Base-by-base conservation (phyloP, 2,888 invertebrate genomes). In the Argyresthia goedartella region DNA sequence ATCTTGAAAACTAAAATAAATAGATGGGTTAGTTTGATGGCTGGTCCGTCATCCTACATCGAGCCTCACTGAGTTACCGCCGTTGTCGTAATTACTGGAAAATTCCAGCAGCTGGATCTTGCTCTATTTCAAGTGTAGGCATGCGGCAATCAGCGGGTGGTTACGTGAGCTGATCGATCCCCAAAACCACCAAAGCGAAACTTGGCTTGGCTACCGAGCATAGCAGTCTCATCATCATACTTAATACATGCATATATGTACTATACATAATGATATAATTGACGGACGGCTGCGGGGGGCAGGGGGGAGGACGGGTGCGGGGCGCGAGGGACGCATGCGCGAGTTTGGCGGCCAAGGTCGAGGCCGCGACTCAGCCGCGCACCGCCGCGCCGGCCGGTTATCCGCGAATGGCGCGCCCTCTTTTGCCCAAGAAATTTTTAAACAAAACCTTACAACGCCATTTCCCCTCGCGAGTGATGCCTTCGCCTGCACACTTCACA, bases 181-280 rank as follows among this genome's bases (percentile, higher is more conserved):
- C 25, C 25, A 25, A 25, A 25, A 4, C 25, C 50, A 51, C 42
- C 53, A 33, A 43, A 53, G 50, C 50, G 50, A 41, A 43, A 51
- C 51, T 35, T 48, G 47, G 50, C 51, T 35, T 48, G 47, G 50
- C 46, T 25, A 34, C 33, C 33, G 33, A 13, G 11, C 48, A 35
- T 14, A 11, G 9, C 43, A 43, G 13, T 15, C 50, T 25, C 44
- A 44, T 43, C 52, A 14, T 45, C 50, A 61, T 61, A 58, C 73
- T n/a, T n/a, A n/a, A n/a, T n/a, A n/a, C n/a, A n/a, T n/a, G n/a
- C n/a, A n/a, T n/a, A n/a, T n/a, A n/a, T n/a, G n/a, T n/a, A n/a
- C n/a, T n/a, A n/a, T n/a, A n/a, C 74, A 81, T 84, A 85, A 86
- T 85, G 86, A 85, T 85, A 86, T 85, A 86, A 85, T 85, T 82